phyloP scores from a whole-genome alignment of 2,888 invertebrate species.

The Drosophila limbata region DNA sequence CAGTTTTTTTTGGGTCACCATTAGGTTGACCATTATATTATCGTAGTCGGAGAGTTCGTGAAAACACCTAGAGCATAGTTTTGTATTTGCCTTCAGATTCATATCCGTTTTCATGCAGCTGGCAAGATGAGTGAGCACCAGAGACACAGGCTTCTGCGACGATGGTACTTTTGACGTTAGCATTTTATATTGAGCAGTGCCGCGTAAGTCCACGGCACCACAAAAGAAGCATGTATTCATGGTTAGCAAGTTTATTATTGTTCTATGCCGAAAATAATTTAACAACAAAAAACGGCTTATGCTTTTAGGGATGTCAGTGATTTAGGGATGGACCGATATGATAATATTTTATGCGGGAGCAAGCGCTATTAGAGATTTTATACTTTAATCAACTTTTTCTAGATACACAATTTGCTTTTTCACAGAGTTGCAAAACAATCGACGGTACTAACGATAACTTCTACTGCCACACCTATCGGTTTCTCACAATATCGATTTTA shows the following conservation, averaged over 20 bases:
- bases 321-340: constrained; percentile 66
- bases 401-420: constrained; percentile 38
- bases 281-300: constrained; percentile 50
- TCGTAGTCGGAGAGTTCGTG: constrained; percentile 79
- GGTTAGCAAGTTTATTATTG: constrained; percentile 9
- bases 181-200: constrained; percentile 63
- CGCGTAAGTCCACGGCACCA: constrained; percentile 69
- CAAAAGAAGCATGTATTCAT: constrained; percentile 81
- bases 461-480: neutral
- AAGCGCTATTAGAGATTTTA: constrained; percentile 55
- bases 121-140: constrained; percentile 81
- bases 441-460: constrained; percentile 36
- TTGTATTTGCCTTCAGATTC: constrained; percentile 62
- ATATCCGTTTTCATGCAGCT: constrained; percentile 80
- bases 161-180: constrained; percentile 73
- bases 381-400: constrained; percentile 44
- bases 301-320: constrained; percentile 30
- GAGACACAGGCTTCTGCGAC: constrained; percentile 77
- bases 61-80: constrained; percentile 77
- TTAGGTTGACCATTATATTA: constrained; percentile 80
- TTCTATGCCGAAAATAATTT: constrained; percentile 36
- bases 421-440: constrained; percentile 51
- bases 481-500: neutral
- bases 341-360: constrained; percentile 39
- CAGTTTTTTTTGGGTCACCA: constrained; percentile 77